phyloP scores from a whole-genome alignment of 2,888 invertebrate species.

The Adelphocoris suturalis region DNA sequence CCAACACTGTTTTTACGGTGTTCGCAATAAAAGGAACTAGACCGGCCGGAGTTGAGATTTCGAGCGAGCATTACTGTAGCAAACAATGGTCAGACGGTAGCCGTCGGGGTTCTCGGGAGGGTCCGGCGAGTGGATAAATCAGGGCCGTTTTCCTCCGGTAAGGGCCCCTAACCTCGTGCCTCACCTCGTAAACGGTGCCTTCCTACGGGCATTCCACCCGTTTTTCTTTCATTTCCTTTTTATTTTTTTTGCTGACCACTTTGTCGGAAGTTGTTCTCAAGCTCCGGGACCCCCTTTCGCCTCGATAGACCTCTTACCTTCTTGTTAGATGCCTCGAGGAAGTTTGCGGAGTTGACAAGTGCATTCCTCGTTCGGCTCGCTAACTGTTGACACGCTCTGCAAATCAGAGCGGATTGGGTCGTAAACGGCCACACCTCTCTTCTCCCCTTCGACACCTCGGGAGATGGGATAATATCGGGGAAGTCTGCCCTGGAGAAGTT shows the following conservation, averaged over 20 bases:
- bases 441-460: conserved; percentile 19
- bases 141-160: conserved; percentile 1
- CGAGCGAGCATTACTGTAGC: conserved; percentile 40
- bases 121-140: conserved; percentile 45
- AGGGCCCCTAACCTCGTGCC: conserved; percentile 26
- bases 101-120: conserved; percentile 39
- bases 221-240: conserved; percentile 20
- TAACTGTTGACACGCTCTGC: conserved; percentile 63
- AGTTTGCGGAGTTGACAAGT: conserved; percentile 49
- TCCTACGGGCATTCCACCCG: conserved; percentile 37
- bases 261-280: conserved; percentile 41
- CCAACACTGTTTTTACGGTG: conserved; percentile 31
- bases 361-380: conserved; percentile 45
- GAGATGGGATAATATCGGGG: conserved; percentile 3
- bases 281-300: not conserved
- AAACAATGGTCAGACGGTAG: conserved; percentile 55
- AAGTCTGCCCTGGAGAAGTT: not conserved
- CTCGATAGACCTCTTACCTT: conserved; percentile 9
- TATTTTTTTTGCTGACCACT: not conserved
- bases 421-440: conserved; percentile 21
- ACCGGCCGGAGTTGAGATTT: conserved; percentile 9
- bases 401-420: conserved; percentile 25
- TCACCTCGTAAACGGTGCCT: conserved; percentile 58
- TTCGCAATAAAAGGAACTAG: conserved; percentile 60
- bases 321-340: conserved; percentile 33